Conservation (phyloP, 1,140 invertebrate species). For the Eumaeus atala region DNA sequence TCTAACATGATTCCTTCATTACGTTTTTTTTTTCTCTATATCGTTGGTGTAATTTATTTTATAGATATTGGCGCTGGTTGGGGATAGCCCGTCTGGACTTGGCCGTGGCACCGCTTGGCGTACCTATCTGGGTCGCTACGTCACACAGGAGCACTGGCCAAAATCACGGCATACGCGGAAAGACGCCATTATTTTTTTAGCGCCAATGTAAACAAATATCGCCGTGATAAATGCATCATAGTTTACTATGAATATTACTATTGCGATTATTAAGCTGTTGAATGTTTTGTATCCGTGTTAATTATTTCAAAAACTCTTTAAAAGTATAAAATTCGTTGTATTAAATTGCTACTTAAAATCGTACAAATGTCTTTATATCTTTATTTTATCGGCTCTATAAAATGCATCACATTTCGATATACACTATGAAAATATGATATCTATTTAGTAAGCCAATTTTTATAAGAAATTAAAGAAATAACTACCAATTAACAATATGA, state of each 20-base stretch:
- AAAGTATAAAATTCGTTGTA: too few species aligned
- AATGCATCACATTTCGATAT: too few species aligned
- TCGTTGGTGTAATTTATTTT: constrained; percentile 65
- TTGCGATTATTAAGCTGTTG: constrained; percentile 5
- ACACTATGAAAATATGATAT: too few species aligned
- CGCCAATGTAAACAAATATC: constrained; percentile 10
- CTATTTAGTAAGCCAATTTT: too few species aligned
- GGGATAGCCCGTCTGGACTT: constrained; percentile 64
- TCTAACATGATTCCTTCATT: constrained; percentile 60
- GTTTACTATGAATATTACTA: too few species aligned
- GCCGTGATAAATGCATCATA: constrained; percentile 10
- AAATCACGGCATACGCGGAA: constrained; percentile 61
- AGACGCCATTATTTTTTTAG: constrained; percentile 34
- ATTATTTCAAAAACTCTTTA: too few species aligned
- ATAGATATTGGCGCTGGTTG: constrained; percentile 70
- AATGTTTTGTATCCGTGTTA: too few species aligned
- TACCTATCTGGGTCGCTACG: constrained; percentile 65
- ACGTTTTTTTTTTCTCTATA: constrained; percentile 61
- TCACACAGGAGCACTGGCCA: constrained; percentile 64
- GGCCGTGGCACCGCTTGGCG: constrained; percentile 67
- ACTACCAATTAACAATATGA: too few species aligned
- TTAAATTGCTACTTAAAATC: too few species aligned
- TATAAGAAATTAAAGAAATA: too few species aligned
- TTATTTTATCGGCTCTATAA: too few species aligned
- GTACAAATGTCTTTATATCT: too few species aligned